Conservation (phyloP, 2,113 vertebrate genomes). For the Heterocephalus glaber region DNA sequence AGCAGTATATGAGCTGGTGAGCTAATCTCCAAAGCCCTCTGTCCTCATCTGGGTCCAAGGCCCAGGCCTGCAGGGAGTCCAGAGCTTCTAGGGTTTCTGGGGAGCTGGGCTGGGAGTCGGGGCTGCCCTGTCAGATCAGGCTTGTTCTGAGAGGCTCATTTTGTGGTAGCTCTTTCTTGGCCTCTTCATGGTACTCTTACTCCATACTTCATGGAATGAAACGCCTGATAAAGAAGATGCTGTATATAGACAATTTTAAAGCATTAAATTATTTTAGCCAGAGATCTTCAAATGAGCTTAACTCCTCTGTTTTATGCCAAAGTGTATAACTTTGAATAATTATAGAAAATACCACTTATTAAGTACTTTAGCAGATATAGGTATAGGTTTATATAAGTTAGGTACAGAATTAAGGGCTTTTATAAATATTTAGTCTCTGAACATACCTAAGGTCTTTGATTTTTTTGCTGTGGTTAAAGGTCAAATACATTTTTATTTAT, state of each 20-base stretch:
- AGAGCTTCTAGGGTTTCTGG: neutral
- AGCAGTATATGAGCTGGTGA: neutral
- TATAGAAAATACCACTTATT: neutral
- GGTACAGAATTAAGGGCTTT: neutral
- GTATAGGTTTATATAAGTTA: neutral
- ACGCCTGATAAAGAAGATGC: neutral
- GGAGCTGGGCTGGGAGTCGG: neutral
- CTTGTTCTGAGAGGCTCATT: conserved; percentile 7
- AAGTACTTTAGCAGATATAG: neutral
- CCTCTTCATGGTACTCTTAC: neutral
- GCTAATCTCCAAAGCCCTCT: neutral
- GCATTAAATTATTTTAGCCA: conserved; percentile 24
- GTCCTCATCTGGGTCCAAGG: neutral
- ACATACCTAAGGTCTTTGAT: neutral
- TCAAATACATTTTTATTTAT: neutral
- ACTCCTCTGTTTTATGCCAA: neutral
- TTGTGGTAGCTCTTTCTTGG: neutral
- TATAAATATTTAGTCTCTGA: conserved; percentile 1
- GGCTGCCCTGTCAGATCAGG: neutral
- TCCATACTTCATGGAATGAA: conserved; percentile 18
- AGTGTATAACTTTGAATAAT: neutral
- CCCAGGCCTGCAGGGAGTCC: neutral
- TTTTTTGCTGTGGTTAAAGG: neutral
- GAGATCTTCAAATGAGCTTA: neutral
- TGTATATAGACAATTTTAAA: neutral